These are phyloP conservation scores for Peromyscus californicus DNA, from an alignment of 2,113 vertebrate genomes.

Conservation along the genomic window DNA sequence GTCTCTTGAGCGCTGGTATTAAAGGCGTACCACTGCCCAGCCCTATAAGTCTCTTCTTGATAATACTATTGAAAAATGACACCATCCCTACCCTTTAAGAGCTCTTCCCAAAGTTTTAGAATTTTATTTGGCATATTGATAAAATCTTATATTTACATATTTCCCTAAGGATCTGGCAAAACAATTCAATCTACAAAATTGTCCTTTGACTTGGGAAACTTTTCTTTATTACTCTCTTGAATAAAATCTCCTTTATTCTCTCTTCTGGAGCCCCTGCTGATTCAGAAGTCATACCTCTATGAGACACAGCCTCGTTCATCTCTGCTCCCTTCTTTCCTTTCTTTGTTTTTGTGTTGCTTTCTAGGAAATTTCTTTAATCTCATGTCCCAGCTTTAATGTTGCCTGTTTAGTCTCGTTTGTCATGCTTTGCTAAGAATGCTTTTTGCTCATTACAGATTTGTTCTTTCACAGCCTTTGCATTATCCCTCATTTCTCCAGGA, in stretches of 20 bases:
- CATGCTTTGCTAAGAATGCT: not conserved
- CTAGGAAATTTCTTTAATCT: not conserved
- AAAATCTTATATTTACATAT: not conserved
- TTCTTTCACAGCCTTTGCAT: not conserved
- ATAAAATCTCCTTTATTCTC: not conserved
- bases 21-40: too few relatives aligned
- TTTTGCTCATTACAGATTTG: not conserved
- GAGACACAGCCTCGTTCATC: not conserved
- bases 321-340: not conserved
- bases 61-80: not conserved
- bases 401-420: not conserved
- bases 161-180: not conserved
- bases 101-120: not conserved
- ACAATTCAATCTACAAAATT: not conserved
- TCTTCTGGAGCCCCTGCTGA: not conserved
- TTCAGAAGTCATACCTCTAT: not conserved
- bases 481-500: not conserved
- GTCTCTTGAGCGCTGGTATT: not conserved
- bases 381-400: not conserved
- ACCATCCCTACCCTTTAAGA: not conserved
- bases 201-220: not conserved
- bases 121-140: not conserved
- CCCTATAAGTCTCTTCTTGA: not conserved
- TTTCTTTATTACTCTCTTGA: not conserved
- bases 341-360: not conserved